Base-by-base conservation (phyloP, 2,797 vertebrate species). In the Parambassis ranga region DNA sequence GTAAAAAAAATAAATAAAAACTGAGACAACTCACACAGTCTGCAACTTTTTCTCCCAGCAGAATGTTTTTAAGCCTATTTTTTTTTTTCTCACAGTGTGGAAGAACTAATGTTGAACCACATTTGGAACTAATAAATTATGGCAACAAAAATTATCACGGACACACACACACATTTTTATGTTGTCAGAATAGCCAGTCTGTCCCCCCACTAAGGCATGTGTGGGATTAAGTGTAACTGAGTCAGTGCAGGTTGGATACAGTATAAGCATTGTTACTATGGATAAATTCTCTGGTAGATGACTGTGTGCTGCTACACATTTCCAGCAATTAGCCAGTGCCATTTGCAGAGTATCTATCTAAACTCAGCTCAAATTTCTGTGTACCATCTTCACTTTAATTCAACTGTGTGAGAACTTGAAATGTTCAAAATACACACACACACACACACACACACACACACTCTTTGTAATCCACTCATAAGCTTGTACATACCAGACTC, bases 1-100 rank as follows among this genome's bases (percentile, higher is more conserved):
- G 69, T 70, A 56, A 47, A 70, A 55, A 67, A 60, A 65, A 59
- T 74, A 68, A 63, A 70, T 59, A 68, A 53, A 65, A 74, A 64
- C 13, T 28, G 41, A 71, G 46, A 71, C 41, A 75, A 53, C 53
- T 71, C 48, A 50, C 20, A 42, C 32, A 38, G 37, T 30, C 26
- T 7, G 19, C 27, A 67, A 83, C 64, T 73, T 80, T 61, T 18
- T 33, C 10, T 20, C 14, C 4, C 20, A 51, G 44, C 24, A 28
- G 33, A 36, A 32, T 63, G 44, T 68, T 71, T 58, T 47, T 27
- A 72, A 75, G 59, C 49, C 22, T 32, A n/a, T 47, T 57, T 62
- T 35, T 16, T 20, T 49, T 23, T 38, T 39, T 2, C 3, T 23
- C 26, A 49, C n/a, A 48, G 18, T 39, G 55, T 44, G 27, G 11